These are phyloP conservation scores for Brachionus koreanus DNA, from an alignment of 1,140 invertebrate species.

Conservation along the genomic window DNA sequence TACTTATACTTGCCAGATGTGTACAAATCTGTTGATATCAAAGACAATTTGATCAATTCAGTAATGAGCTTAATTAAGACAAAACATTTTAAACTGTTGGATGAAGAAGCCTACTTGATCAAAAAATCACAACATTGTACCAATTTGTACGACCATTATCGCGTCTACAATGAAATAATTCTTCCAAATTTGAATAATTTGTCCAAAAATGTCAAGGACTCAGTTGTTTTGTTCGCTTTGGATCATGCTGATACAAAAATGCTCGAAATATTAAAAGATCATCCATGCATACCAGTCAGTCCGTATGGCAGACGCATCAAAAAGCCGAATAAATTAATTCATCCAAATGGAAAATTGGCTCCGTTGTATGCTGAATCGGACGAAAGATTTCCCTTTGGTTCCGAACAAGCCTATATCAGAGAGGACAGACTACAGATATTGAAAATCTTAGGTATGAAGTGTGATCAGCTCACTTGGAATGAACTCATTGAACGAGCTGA, in stretches of 20 bases:
- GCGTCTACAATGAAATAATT: constrained; percentile 42
- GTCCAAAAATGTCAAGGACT: constrained; percentile 41
- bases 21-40: constrained; percentile 37
- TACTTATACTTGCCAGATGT: constrained; percentile 27
- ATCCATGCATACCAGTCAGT: constrained; percentile 40
- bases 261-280: constrained; percentile 38
- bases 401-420: constrained; percentile 11
- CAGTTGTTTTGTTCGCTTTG: constrained; percentile 39
- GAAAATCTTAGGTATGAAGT: constrained; percentile 42
- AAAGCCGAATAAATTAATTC: constrained; percentile 38
- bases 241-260: constrained; percentile 42
- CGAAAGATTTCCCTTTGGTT: constrained; percentile 36
- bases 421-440: constrained; percentile 35
- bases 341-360: constrained; percentile 32
- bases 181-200: constrained; percentile 43
- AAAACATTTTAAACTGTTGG: constrained; percentile 10
- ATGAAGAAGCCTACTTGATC: constrained; percentile 41
- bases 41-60: constrained; percentile 26
- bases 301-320: constrained; percentile 22
- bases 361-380: constrained; percentile 22
- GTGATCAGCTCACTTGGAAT: constrained; percentile 11
- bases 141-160: constrained; percentile 41
- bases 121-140: not conserved
- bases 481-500: constrained; percentile 43
- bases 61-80: constrained; percentile 30